Evolutionary conservation across 2,797 vertebrate species (phyloP), one percentile per base, ranked within the genome.

Genomic region (Gadopsis bispinosus): DNA sequence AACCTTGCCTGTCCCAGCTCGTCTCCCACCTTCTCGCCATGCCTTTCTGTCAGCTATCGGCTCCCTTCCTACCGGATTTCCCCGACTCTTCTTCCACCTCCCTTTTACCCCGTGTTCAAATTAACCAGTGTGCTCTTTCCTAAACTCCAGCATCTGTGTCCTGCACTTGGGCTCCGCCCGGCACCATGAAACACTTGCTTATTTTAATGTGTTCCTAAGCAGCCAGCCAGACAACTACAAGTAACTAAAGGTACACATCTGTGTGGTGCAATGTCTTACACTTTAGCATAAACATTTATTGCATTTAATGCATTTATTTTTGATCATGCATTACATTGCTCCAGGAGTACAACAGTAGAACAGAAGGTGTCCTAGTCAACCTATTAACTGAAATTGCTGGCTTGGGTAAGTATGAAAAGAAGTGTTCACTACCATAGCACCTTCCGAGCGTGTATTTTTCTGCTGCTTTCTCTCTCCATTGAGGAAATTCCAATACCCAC

Each of bases 321-420:
- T 53, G 33, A 63, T 50, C n/a, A 69, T 35, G 17, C n/a, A 51
- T 4, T 64, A 5, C 22, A 55, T n/a, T 60, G 47, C 26, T 71
- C 13, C 39, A 39, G 47, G 11, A 64, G 20, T 13, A 16, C 16
- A 22, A 5, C 59, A 22, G 31, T 47, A 50, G 39, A 45, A 53
- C 19, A 50, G 20, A 51, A 5, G 6, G n/a, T 4, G 8, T 39
- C 37, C 17, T 7, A 20, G 4, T 41, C 47, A 72, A 53, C 37
- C 6, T 39, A 29, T 16, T 56, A 47, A 48, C 11, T 14, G 1
- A 26, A 55, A 55, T 4, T 50, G 54, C 14, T 35, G 4, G 41
- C 16, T 37, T 9, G 8, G 26, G 14, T 17, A 54, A 43, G 19
- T 4, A 2, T 5, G n/a, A 66, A 19, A 19, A 26, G 20, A 64